Conservation (phyloP, 2,113 vertebrate genomes). For the Pelvicachromis taeniatus region DNA sequence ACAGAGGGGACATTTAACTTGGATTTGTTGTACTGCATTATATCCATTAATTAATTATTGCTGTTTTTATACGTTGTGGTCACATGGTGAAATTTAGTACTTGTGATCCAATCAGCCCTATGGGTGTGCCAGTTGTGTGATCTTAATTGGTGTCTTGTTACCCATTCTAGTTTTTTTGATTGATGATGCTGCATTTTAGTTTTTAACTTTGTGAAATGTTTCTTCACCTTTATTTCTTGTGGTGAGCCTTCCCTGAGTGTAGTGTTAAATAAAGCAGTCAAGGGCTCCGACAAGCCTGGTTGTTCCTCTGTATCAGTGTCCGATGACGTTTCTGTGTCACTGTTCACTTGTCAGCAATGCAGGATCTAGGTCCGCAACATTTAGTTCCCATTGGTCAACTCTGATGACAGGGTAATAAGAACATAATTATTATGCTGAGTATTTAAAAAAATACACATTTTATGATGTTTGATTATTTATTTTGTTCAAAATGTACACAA, state of each 20-base stretch:
- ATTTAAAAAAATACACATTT: neutral
- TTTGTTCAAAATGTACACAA: neutral
- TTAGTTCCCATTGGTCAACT: neutral
- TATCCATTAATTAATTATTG: neutral
- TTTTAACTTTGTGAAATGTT: neutral
- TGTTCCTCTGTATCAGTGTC: neutral
- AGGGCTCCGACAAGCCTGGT: neutral
- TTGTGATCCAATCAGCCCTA: neutral
- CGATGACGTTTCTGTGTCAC: neutral
- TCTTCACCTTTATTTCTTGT: neutral
- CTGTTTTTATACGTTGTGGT: neutral
- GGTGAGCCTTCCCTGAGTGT: neutral
- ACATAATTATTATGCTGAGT: neutral
- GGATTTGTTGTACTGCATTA: neutral
- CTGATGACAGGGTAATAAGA: neutral
- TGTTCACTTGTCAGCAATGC: neutral
- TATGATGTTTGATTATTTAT: neutral
- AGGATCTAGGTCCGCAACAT: neutral
- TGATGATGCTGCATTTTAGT: neutral
- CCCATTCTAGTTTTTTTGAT: neutral
- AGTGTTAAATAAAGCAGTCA: neutral
- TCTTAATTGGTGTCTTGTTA: neutral
- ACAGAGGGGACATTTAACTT: neutral
- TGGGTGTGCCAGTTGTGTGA: neutral
- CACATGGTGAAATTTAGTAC: neutral